A percentile compares a stretch with the other conserved stretches of the same genome.
Conservation (phyloP, 2,888 invertebrate genomes). For the Melinaea marsaeus region DNA sequence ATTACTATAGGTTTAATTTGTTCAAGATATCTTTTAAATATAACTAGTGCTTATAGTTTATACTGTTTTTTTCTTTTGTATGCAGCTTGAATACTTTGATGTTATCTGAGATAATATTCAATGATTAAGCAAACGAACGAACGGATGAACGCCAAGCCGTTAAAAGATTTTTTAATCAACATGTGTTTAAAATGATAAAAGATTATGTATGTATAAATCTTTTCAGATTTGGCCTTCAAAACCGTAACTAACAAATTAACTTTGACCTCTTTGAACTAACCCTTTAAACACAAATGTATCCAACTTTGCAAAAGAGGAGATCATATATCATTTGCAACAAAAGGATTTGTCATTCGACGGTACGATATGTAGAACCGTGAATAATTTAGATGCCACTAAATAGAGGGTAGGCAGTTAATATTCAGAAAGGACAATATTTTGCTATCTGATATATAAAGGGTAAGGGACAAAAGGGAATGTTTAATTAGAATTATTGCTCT, state of each 20-base stretch:
- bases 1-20: no score
- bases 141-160: no score
- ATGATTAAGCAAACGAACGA: no score
- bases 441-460: slow-evolving; percentile 53
- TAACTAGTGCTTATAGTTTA: no score
- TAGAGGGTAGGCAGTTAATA: slow-evolving; percentile 65
- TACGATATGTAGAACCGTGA: slow-evolving; percentile 63
- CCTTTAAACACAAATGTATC: slow-evolving; percentile 11
- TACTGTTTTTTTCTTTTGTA: no score
- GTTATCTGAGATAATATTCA: no score
- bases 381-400: slow-evolving; percentile 69
- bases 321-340: slow-evolving; percentile 35
- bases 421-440: slow-evolving; percentile 68
- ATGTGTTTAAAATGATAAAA: no score
- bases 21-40: no score
- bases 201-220: not conserved
- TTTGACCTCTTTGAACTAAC: slow-evolving; percentile 5
- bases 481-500: slow-evolving; percentile 47
- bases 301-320: slow-evolving; percentile 16
- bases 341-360: slow-evolving; percentile 52
- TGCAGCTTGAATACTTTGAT: no score
- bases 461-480: slow-evolving; percentile 52
- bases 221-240: not conserved
- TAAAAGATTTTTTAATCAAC: no score
- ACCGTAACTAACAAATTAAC: not conserved